phyloP scores from a whole-genome alignment of 2,888 invertebrate genomes.

The Eucera pruinosa region DNA sequence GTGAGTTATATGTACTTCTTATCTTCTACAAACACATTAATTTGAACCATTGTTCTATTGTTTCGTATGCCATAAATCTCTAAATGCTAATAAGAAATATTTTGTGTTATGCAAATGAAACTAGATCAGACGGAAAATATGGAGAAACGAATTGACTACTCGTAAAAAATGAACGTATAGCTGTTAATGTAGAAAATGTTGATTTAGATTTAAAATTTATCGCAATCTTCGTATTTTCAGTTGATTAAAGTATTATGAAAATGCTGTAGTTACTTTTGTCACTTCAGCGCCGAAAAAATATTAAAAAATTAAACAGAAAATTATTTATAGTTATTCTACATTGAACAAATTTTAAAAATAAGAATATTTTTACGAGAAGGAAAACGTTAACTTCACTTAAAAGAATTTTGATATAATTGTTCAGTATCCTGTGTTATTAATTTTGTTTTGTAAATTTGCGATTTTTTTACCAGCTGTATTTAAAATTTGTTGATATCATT shows the following conservation, averaged over 20 bases:
- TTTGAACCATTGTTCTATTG: not conserved
- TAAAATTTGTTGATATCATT: no score
- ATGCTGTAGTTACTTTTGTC: not conserved
- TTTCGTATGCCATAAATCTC: not conserved
- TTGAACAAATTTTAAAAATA: no score
- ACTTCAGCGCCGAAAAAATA: not conserved
- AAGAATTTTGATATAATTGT: no score
- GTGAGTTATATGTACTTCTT: slow-evolving; percentile 80
- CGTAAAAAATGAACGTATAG: no score
- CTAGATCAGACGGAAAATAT: not conserved
- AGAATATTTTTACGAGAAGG: no score
- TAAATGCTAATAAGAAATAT: not conserved
- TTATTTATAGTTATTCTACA: not conserved
- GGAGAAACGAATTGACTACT: not conserved
- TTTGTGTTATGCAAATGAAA: not conserved
- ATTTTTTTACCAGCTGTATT: not conserved
- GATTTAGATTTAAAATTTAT: no score
- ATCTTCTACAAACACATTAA: not conserved
- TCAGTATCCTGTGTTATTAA: no score
- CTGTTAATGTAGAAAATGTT: no score
- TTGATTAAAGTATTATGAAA: no score
- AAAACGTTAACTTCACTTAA: not conserved
- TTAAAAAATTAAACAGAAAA: not conserved
- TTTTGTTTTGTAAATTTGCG: no score
- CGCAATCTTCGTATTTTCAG: not conserved